Conservation (phyloP, 2,797 vertebrate species). For the Phoxinus dragarum region DNA sequence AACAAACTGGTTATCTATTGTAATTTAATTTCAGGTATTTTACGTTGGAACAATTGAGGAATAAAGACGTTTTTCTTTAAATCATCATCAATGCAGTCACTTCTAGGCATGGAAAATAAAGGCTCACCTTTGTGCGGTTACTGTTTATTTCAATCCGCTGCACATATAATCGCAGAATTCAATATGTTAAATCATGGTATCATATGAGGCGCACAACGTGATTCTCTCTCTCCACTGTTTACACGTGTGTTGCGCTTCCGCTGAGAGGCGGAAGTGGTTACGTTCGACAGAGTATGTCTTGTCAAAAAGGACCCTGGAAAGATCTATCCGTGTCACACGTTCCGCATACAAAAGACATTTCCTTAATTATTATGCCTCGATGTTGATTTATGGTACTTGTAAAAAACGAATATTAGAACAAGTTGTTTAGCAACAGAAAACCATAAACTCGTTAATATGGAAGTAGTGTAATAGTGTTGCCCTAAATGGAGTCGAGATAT, state of each 20-base stretch:
- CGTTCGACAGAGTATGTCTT: conserved; percentile 17
- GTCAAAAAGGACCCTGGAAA: not conserved
- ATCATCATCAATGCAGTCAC: not conserved
- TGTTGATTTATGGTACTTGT: not conserved
- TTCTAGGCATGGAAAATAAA: not conserved
- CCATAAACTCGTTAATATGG: not conserved
- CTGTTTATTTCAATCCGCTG: not conserved
- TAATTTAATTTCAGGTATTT: not conserved
- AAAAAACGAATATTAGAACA: not conserved
- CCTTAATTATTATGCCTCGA: no score
- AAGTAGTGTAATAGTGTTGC: not conserved
- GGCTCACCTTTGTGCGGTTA: conserved; percentile 1
- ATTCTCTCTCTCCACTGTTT: conserved; percentile 24
- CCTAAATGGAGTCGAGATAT: not conserved
- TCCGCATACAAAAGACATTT: not conserved
- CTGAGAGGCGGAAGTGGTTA: not conserved
- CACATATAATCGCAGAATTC: not conserved
- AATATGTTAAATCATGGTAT: not conserved
- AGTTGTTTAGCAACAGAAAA: not conserved
- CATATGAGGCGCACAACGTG: not conserved
- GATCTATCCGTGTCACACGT: conserved; percentile 7
- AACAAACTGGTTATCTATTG: not conserved
- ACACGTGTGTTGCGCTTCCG: conserved; percentile 54
- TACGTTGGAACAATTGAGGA: not conserved
- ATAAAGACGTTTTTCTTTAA: not conserved